phyloP scores from a whole-genome alignment of 2,888 invertebrate genomes.

The Aphodius granarius region DNA sequence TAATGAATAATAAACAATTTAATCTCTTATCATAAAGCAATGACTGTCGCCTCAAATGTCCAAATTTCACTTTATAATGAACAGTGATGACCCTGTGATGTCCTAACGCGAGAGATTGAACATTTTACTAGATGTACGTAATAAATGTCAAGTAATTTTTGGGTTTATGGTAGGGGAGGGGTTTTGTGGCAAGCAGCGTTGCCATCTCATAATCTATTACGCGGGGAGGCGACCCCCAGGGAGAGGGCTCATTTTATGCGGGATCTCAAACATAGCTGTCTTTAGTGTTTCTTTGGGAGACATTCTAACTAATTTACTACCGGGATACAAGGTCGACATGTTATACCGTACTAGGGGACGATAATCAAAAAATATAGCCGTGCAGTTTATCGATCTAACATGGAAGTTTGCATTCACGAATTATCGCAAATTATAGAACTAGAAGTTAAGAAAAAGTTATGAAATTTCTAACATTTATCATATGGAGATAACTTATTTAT shows the following conservation, averaged over 20 bases:
- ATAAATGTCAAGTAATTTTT: constrained; percentile 9
- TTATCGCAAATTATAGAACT: too few relatives aligned
- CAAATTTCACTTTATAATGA: neutral
- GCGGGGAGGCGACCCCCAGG: constrained; percentile 4
- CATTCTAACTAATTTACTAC: constrained; percentile 10
- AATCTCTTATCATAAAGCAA: neutral
- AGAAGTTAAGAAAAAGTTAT: too few relatives aligned
- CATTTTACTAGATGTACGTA: neutral
- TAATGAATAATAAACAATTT: neutral
- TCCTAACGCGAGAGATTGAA: neutral
- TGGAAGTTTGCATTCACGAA: neutral
- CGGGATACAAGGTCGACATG: neutral
- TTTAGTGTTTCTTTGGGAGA: constrained; percentile 11
- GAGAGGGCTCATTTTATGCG: constrained; percentile 4
- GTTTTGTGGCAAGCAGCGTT: neutral
- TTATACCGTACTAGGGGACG: neutral
- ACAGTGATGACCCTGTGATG: neutral
- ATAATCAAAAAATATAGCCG: neutral
- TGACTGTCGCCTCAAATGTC: neutral
- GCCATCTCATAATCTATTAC: constrained; percentile 11
- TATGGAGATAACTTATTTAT: neutral
- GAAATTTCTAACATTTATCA: too few relatives aligned
- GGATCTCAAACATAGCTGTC: constrained; percentile 10
- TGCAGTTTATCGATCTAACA: neutral
- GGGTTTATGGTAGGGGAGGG: neutral